phyloP scores from a whole-genome alignment of 2,797 vertebrate genomes.

The Micrastur ruficollis region DNA sequence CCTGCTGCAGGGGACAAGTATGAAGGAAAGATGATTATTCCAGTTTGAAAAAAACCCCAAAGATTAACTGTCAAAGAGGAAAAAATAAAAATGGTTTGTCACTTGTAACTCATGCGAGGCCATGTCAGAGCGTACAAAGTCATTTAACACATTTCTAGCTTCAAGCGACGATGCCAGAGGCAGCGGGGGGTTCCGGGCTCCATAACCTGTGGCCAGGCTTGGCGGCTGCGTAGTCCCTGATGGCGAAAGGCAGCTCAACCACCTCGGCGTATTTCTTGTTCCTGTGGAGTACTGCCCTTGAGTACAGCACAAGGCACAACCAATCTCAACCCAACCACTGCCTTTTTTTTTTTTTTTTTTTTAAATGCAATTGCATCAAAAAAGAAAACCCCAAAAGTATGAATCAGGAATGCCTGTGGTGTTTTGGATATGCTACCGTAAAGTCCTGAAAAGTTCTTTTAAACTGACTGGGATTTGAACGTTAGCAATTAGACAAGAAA shows the following conservation, averaged over 20 bases:
- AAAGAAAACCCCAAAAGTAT: neutral
- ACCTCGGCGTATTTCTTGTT: accelerated
- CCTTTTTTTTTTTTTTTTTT: neutral
- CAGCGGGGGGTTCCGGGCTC: neutral
- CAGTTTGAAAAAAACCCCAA: neutral
- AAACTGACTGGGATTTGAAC: neutral
- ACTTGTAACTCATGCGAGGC: neutral
- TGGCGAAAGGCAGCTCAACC: neutral
- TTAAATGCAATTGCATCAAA: neutral
- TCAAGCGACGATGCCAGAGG: neutral
- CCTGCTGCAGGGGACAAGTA: neutral
- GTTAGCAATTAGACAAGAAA: neutral
- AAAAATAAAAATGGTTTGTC: neutral
- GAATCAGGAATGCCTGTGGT: neutral
- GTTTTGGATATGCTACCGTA: neutral
- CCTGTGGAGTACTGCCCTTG: neutral
- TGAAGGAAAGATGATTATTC: neutral
- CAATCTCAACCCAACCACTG: no score
- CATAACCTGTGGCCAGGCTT: neutral
- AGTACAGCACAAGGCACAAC: neutral
- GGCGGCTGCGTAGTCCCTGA: accelerated
- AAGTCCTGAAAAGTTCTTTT: neutral
- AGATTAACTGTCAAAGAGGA: neutral
- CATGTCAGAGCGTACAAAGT: neutral
- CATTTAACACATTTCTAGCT: neutral